Evolutionary conservation across 2,888 invertebrate genomes (phyloP).

Genomic region (Sepioteuthis lessoniana): DNA sequence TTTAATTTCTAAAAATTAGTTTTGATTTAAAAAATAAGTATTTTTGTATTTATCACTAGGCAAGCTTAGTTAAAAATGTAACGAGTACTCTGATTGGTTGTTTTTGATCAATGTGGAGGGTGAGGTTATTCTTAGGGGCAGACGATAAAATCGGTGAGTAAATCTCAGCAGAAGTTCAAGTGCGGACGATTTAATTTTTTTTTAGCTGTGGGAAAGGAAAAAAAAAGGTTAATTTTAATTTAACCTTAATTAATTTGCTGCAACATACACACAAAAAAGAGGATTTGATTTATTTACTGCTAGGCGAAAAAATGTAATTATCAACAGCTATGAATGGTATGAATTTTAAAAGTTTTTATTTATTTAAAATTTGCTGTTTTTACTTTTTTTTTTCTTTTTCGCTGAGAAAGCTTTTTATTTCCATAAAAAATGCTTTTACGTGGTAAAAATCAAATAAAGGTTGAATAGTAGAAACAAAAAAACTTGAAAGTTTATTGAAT

Average conservation of each 20-base stretch:
- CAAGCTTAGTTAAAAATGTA: neutral
- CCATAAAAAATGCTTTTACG: neutral
- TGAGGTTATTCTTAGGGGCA: neutral
- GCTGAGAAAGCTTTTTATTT: neutral
- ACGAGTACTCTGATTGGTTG: neutral
- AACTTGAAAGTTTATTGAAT: too few species aligned
- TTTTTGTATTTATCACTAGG: neutral
- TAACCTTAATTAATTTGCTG: neutral
- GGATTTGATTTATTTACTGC: neutral
- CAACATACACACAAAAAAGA: neutral
- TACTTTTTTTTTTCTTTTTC: neutral
- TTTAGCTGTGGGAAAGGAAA: neutral
- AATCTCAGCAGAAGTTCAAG: neutral
- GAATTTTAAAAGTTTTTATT: neutral
- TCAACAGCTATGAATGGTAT: neutral
- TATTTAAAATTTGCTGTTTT: neutral
- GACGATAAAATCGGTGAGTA: neutral
- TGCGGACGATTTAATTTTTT: neutral
- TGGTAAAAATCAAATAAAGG: too few species aligned
- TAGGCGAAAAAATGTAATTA: neutral
- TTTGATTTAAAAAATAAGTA: neutral
- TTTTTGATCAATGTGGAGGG: neutral
- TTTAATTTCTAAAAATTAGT: neutral
- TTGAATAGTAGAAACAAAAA: too few species aligned
- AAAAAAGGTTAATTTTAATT: neutral